These are phyloP conservation scores for Dromaius novaehollandiae DNA, from an alignment of 2,113 vertebrate species.

Conservation along the genomic window DNA sequence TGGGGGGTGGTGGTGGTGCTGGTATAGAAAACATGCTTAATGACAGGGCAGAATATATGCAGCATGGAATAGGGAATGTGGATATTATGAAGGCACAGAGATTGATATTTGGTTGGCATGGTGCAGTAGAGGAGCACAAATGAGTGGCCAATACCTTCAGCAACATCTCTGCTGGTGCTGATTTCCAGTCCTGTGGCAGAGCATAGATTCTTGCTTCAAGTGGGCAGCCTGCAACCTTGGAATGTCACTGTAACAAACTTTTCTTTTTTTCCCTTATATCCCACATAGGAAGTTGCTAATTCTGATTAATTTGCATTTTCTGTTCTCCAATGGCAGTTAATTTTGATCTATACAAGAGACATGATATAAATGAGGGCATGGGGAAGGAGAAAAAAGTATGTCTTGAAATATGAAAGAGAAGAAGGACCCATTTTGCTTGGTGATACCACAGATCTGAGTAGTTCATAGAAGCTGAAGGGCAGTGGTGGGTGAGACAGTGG, in stretches of 20 bases:
- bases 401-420: background rate
- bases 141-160: background rate
- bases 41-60: background rate
- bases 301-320: background rate
- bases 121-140: accelerated
- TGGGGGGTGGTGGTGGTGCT: background rate
- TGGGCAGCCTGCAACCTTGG: background rate
- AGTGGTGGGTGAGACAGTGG: background rate
- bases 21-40: background rate
- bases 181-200: background rate
- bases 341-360: background rate
- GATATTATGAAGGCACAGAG: background rate
- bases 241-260: background rate
- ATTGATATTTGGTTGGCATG: background rate
- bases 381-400: background rate
- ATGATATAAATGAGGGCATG: background rate
- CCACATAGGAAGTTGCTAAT: background rate
- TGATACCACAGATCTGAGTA: background rate
- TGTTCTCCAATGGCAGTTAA: background rate
- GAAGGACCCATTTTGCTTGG: background rate
- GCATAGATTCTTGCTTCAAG: background rate
- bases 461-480: background rate
- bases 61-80: background rate
- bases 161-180: background rate
- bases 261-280: background rate